Conservation (phyloP, 2,797 vertebrate species). For the Jordanella pulchra region DNA sequence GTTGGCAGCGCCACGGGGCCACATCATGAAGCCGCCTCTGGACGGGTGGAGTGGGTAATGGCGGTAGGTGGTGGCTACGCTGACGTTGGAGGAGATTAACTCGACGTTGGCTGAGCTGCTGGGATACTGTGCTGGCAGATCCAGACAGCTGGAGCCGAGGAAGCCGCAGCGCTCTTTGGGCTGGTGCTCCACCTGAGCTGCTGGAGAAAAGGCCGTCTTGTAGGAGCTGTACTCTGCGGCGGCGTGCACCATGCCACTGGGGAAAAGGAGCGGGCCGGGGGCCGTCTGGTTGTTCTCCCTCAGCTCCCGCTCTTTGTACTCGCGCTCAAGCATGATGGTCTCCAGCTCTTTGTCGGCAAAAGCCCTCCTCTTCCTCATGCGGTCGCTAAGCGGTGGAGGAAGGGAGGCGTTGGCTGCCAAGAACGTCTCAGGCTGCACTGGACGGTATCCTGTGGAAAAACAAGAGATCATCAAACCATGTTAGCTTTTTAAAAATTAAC, state of each 20-base stretch:
- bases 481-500: background rate
- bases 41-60: conserved; percentile 88
- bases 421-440: conserved; percentile 87
- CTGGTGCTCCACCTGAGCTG: conserved; percentile 70
- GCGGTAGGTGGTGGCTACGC: conserved; percentile 93
- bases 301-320: conserved; percentile 95
- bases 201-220: conserved; percentile 84
- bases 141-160: conserved; percentile 85
- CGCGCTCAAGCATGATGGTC: conserved; percentile 96
- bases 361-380: conserved; percentile 96
- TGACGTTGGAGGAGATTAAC: conserved; percentile 95
- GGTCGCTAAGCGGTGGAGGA: conserved; percentile 93
- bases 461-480: background rate
- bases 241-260: conserved; percentile 83
- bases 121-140: conserved; percentile 88
- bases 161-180: conserved; percentile 88
- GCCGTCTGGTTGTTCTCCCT: conserved; percentile 87
- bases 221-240: conserved; percentile 89
- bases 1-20: conserved; percentile 87
- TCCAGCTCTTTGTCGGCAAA: conserved; percentile 99
- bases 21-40: conserved; percentile 84
- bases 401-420: conserved; percentile 83
- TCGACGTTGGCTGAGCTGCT: conserved; percentile 87
- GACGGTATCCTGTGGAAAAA: conserved; percentile 87
- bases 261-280: conserved; percentile 85